These are phyloP conservation scores for Onychomys torridus DNA, from an alignment of 2,797 vertebrate genomes.

Conservation along the genomic window DNA sequence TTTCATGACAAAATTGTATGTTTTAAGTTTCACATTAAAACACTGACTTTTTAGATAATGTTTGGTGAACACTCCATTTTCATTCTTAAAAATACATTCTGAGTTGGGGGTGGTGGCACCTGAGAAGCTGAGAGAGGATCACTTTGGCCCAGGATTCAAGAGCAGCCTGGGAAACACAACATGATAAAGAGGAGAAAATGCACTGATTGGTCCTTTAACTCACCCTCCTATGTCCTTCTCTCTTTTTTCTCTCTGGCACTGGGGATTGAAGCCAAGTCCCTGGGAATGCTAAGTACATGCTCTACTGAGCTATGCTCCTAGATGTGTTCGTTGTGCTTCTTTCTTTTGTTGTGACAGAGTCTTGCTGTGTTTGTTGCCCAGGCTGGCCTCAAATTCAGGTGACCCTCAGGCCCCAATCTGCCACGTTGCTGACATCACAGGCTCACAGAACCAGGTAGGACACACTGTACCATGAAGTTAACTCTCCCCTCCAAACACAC, in stretches of 20 bases:
- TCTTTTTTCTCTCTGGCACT: not conserved
- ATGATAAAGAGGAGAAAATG: not conserved
- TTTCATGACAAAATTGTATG: not conserved
- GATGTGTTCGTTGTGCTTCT: not conserved
- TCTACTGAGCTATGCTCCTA: not conserved
- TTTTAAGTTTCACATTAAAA: slow-evolving; percentile 44
- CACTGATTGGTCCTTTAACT: not conserved
- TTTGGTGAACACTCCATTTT: slow-evolving; percentile 35
- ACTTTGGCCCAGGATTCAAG: not conserved
- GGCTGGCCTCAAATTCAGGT: not conserved
- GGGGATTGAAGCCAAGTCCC: not conserved
- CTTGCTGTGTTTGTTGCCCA: not conserved
- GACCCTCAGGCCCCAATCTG: not conserved
- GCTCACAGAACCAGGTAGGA: not conserved
- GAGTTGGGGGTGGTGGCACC: not conserved
- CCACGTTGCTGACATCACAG: not conserved
- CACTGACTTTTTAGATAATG: not conserved
- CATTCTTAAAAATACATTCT: not conserved
- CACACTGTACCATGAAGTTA: not conserved
- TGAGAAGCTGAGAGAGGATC: not conserved
- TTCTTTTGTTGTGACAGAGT: not conserved
- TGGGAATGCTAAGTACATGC: not conserved
- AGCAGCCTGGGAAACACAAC: not conserved
- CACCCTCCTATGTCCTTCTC: not conserved
- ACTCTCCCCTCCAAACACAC: slow-evolving; percentile 39